Evolutionary conservation across 2,888 invertebrate genomes (phyloP).

Genomic region (Penaeus monodon): DNA sequence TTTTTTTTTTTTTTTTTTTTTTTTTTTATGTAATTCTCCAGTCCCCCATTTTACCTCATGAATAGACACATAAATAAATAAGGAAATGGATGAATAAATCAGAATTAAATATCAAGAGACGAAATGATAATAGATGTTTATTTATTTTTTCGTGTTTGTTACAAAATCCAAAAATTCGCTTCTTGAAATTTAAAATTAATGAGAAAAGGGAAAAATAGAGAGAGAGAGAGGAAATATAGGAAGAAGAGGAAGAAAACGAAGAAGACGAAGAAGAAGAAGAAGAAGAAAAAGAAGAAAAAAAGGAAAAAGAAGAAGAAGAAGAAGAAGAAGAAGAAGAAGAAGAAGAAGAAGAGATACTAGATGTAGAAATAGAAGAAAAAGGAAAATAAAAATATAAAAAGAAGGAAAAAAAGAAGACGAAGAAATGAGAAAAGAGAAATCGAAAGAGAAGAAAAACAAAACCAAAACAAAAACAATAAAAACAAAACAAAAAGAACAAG

Average conservation of each 20-base stretch:
- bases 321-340: too few species aligned
- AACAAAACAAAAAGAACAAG: background rate
- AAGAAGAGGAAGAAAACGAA: background rate
- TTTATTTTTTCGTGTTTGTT: too few species aligned
- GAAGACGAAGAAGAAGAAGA: background rate
- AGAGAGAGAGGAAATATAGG: background rate
- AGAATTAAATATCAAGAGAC: too few species aligned
- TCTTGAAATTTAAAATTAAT: background rate
- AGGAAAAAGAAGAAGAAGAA: too few species aligned
- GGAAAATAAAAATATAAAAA: too few species aligned
- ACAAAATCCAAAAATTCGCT: too few species aligned
- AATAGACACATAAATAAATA: background rate
- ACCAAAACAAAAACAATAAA: background rate
- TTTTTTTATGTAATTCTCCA: too few species aligned
- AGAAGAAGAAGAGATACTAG: too few species aligned
- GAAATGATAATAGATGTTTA: too few species aligned
- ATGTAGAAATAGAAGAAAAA: too few species aligned
- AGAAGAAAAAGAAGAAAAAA: too few species aligned
- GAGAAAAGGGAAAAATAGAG: background rate
- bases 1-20: too few species aligned
- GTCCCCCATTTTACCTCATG: background rate
- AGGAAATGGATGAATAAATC: background rate
- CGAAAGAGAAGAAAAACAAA: background rate
- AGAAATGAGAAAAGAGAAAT: background rate
- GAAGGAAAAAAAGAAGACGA: background rate